Conservation (phyloP, 2,113 vertebrate genomes). For the Calypte anna region DNA sequence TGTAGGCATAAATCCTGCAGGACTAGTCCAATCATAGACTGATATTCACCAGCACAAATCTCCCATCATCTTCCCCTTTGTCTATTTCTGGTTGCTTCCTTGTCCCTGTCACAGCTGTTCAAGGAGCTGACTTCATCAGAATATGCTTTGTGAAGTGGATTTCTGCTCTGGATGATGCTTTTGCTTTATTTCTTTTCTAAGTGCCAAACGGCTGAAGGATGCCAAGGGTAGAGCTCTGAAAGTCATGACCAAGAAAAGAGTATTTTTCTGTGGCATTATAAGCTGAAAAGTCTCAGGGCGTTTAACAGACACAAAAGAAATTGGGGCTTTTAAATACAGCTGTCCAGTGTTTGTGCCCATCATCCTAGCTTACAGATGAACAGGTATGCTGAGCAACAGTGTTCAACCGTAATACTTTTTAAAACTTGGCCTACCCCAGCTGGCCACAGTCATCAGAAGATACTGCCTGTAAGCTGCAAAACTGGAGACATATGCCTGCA, state of each 20-base stretch:
- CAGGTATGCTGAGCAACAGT: not conserved
- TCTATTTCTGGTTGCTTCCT: conserved; percentile 9
- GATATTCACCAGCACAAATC: not conserved
- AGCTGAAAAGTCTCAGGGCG: not conserved
- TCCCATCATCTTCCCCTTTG: not conserved
- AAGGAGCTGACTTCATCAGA: conserved; percentile 56
- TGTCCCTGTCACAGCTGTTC: conserved; percentile 15
- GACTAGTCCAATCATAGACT: not conserved
- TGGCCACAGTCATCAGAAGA: not conserved
- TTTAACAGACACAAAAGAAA: not conserved
- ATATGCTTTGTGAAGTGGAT: conserved; percentile 23
- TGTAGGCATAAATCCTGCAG: not conserved
- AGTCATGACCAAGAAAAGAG: conserved; percentile 13
- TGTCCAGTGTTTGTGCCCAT: not conserved
- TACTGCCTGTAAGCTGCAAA: not conserved
- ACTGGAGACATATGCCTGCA: not conserved
- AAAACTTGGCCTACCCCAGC: not conserved
- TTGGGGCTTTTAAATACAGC: not conserved
- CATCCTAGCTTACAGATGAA: not conserved
- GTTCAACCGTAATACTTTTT: not conserved
- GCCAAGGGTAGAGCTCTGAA: conserved; percentile 40
- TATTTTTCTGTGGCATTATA: not conserved
- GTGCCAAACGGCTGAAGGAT: conserved; percentile 45
- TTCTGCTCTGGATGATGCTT: conserved; percentile 29
- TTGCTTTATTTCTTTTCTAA: conserved; percentile 35